Evolutionary conservation across 2,797 vertebrate species (phyloP).

Genomic region (Micromesistius poutassou): DNA sequence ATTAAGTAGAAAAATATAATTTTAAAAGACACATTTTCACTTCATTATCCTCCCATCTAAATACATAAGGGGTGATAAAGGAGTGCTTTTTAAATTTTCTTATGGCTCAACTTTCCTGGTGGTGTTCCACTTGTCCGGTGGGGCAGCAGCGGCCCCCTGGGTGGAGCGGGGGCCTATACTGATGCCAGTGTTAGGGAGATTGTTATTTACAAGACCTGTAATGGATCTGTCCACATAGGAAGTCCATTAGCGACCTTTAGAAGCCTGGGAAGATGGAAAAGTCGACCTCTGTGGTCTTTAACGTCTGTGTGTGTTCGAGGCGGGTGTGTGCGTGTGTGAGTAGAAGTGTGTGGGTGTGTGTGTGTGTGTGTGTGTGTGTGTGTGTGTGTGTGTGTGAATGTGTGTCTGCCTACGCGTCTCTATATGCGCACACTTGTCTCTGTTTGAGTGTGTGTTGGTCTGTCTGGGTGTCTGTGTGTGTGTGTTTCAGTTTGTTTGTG

Average conservation of each 20-base stretch:
- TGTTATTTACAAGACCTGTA: constrained; percentile 32
- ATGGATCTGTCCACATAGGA: constrained; percentile 31
- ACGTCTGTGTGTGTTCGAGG: constrained; percentile 8
- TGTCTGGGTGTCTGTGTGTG: background rate
- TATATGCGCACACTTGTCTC: background rate
- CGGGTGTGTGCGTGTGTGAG: background rate
- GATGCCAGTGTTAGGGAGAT: background rate
- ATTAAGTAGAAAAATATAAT: background rate
- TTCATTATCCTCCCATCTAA: background rate
- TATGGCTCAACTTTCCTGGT: background rate
- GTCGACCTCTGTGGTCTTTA: constrained; percentile 33
- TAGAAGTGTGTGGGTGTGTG: background rate
- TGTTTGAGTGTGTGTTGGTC: background rate
- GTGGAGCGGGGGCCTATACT: constrained; percentile 20
- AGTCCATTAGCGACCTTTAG: constrained; percentile 48
- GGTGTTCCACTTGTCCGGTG: background rate
- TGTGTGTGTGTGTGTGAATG: background rate
- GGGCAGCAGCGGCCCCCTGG: background rate
- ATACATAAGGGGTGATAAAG: background rate
- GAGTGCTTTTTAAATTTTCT: background rate
- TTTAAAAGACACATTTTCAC: background rate
- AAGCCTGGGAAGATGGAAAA: constrained; percentile 21
- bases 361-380: background rate
- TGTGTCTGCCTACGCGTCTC: background rate
- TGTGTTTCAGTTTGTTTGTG: constrained; percentile 6